Conservation (phyloP, 2,888 invertebrate genomes). For the Stenoptilia bipunctidactyla region DNA sequence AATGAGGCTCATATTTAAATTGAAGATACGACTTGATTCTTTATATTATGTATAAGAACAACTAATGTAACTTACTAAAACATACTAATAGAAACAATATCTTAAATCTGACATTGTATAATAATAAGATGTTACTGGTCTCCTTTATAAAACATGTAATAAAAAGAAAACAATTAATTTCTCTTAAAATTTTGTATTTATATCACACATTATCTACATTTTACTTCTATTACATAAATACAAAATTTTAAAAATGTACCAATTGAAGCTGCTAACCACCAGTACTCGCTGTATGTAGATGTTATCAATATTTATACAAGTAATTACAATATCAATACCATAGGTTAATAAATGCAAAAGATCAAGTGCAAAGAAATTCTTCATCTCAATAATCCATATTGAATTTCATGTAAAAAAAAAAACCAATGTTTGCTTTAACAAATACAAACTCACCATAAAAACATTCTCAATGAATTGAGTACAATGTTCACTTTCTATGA, state of each 20-base stretch:
- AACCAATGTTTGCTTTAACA: conserved; percentile 33
- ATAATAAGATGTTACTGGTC: conserved; percentile 55
- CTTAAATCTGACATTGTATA: conserved; percentile 51
- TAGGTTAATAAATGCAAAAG: conserved; percentile 73
- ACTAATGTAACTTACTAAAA: conserved; percentile 60
- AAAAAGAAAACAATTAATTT: conserved; percentile 60
- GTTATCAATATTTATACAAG: conserved; percentile 68
- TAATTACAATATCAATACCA: conserved; percentile 72
- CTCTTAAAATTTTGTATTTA: conserved; percentile 73
- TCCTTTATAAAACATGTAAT: conserved; percentile 52
- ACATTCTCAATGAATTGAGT: conserved; percentile 28
- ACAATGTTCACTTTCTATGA: conserved; percentile 47
- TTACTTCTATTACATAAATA: conserved; percentile 71
- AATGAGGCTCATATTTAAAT: conserved; percentile 50
- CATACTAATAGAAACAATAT: conserved; percentile 63
- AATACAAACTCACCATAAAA: conserved; percentile 32
- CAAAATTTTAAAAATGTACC: conserved; percentile 69
- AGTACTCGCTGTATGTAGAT: conserved; percentile 65
- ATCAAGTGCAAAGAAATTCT: conserved; percentile 68
- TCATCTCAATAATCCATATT: conserved; percentile 44
- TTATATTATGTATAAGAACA: conserved; percentile 46
- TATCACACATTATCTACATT: conserved; percentile 69
- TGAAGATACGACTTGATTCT: conserved; percentile 50
- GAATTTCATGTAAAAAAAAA: conserved; percentile 47
- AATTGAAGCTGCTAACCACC: conserved; percentile 69